Evolutionary conservation across 2,888 invertebrate genomes (phyloP).

Genomic region (Mythimna pallens): DNA sequence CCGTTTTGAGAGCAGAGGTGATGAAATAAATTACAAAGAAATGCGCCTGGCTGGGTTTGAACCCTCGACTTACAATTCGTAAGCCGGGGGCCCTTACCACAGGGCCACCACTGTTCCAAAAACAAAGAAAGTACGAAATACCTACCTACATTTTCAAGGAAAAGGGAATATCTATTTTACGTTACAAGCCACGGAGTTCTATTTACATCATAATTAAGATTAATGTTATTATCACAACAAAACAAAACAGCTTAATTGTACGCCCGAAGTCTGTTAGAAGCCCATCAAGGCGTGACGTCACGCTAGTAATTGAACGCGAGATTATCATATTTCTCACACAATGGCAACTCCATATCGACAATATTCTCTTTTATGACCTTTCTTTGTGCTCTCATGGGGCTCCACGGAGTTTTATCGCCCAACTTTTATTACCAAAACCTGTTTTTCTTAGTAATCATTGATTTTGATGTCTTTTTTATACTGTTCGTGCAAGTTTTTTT

Average conservation of each 20-base stretch:
- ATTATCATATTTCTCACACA: slow-evolving; percentile 60
- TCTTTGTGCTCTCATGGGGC: slow-evolving; percentile 68
- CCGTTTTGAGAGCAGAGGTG: too few species aligned
- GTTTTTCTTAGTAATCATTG: slow-evolving; percentile 74
- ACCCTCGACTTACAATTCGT: too few species aligned
- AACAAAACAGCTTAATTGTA: slow-evolving; percentile 40
- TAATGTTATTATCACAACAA: slow-evolving; percentile 30
- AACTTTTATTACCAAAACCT: slow-evolving; percentile 77
- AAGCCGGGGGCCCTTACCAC: too few species aligned
- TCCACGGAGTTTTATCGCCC: slow-evolving; percentile 74
- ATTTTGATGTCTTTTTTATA: slow-evolving; percentile 67
- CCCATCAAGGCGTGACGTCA: slow-evolving; percentile 40
- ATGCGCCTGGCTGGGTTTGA: too few species aligned
- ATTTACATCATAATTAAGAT: slow-evolving; percentile 40
- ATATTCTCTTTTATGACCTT: slow-evolving; percentile 73
- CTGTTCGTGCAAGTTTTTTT: not conserved
- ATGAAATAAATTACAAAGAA: too few species aligned
- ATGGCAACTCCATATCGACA: slow-evolving; percentile 61
- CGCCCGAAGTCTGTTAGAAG: slow-evolving; percentile 38
- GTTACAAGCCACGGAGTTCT: slow-evolving; percentile 2
- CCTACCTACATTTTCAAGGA: not conserved
- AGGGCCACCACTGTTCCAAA: too few species aligned
- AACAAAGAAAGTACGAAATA: not conserved
- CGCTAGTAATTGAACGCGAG: slow-evolving; percentile 48
- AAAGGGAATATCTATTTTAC: slow-evolving; percentile 12